Conservation (phyloP, 2,888 invertebrate species). For the Synanthedon andrenaeformis region DNA sequence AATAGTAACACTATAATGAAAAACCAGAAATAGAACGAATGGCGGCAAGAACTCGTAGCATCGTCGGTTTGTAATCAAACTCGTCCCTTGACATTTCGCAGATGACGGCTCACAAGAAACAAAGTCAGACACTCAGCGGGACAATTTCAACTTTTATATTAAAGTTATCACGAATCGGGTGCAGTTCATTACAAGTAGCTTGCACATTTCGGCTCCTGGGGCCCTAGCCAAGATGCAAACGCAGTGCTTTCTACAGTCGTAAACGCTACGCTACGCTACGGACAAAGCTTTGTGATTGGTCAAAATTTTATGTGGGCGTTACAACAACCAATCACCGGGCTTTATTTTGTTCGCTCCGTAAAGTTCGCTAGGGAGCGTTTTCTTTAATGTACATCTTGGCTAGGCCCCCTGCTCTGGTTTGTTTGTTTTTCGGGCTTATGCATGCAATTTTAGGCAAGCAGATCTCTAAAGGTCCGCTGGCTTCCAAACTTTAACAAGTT, state of each 20-base stretch:
- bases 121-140: constrained; percentile 7
- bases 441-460: too few species aligned
- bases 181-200: constrained; percentile 18
- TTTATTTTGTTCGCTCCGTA: too few species aligned
- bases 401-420: too few species aligned
- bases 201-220: constrained; percentile 7
- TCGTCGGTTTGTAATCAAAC: neutral
- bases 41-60: neutral
- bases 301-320: too few species aligned
- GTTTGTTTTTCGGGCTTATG: too few species aligned
- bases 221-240: too few species aligned
- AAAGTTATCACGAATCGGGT: constrained; percentile 8
- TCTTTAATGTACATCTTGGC: too few species aligned
- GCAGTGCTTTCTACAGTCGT: too few species aligned
- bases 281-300: too few species aligned
- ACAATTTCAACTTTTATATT: constrained; percentile 14
- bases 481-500: constrained; percentile 8
- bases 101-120: constrained; percentile 13
- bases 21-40: neutral
- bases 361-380: too few species aligned
- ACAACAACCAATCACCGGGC: too few species aligned
- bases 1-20: neutral
- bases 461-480: constrained; percentile 1
- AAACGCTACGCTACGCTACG: too few species aligned
- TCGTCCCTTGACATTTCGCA: constrained; percentile 9